These are phyloP conservation scores for Diachasmimorpha longicaudata DNA, from an alignment of 1,140 invertebrate genomes.

Conservation along the genomic window DNA sequence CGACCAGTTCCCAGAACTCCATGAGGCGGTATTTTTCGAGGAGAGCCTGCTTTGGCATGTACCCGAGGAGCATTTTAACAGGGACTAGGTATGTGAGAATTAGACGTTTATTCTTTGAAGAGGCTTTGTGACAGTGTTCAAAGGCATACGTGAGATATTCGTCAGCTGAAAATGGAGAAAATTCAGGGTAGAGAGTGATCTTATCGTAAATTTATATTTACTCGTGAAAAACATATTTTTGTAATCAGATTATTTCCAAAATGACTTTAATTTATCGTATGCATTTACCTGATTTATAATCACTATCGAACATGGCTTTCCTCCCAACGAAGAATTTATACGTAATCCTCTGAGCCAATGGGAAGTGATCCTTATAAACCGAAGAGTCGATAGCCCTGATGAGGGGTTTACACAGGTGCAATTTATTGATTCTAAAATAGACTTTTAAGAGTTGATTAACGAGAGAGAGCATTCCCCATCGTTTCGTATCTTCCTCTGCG, in stretches of 20 bases:
- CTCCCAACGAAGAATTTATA: slow-evolving; percentile 97
- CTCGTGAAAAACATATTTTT: too few species aligned
- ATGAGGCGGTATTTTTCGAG: slow-evolving; percentile 89
- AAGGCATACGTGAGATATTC: slow-evolving; percentile 93
- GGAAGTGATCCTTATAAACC: slow-evolving; percentile 86
- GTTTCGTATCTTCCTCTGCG: slow-evolving; percentile 88
- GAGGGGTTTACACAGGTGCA: slow-evolving; percentile 95
- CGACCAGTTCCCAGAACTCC: slow-evolving; percentile 88
- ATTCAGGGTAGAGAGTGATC: not conserved
- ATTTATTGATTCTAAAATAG: slow-evolving; percentile 96
- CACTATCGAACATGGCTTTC: slow-evolving; percentile 98
- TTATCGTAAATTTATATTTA: too few species aligned
- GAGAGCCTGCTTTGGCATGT: slow-evolving; percentile 81
- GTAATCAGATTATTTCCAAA: too few species aligned
- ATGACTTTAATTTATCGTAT: not conserved
- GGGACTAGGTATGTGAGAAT: slow-evolving; percentile 97
- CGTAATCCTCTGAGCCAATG: slow-evolving; percentile 86
- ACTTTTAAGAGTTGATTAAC: slow-evolving; percentile 98
- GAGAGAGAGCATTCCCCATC: slow-evolving; percentile 93
- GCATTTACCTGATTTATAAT: slow-evolving; percentile 79
- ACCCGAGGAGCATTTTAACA: slow-evolving; percentile 95
- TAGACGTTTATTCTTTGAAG: slow-evolving; percentile 87
- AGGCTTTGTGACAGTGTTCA: slow-evolving; percentile 83
- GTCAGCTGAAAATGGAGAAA: slow-evolving; percentile 74
- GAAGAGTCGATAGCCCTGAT: slow-evolving; percentile 95